These are phyloP conservation scores for Clarias batrachus DNA, from an alignment of 2,113 vertebrate species.

Conservation along the genomic window DNA sequence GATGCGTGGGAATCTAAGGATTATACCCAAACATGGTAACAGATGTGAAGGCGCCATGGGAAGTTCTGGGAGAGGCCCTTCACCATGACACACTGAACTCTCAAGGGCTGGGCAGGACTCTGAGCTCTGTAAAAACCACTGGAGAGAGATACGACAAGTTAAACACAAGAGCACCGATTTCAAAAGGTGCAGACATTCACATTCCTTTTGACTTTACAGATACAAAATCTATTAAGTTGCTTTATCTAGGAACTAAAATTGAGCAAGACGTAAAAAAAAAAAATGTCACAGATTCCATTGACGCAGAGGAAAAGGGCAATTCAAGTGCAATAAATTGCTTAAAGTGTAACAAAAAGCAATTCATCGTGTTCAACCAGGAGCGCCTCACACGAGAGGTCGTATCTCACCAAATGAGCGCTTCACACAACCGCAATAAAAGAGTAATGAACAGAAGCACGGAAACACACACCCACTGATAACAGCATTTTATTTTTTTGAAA, in stretches of 20 bases:
- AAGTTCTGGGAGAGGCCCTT: neutral
- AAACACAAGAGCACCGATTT: neutral
- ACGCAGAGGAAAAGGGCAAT: neutral
- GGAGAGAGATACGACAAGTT: neutral
- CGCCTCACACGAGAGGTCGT: too few relatives aligned
- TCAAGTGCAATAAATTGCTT: neutral
- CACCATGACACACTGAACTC: neutral
- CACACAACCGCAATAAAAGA: neutral
- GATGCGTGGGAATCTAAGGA: neutral
- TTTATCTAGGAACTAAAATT: neutral
- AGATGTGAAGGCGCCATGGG: neutral
- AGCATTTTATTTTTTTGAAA: conserved; percentile 59
- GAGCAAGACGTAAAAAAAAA: neutral
- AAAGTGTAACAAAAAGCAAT: neutral
- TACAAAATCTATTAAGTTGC: neutral
- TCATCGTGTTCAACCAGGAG: neutral
- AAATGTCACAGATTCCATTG: neutral
- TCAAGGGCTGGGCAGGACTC: neutral
- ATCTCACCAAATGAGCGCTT: neutral
- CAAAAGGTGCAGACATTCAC: neutral
- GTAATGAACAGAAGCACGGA: neutral
- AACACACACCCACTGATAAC: conserved; percentile 29
- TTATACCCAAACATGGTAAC: neutral
- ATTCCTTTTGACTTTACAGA: neutral
- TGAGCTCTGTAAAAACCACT: neutral